Base-by-base conservation (phyloP, 2,888 invertebrate species). In the Epinotia bilunana region DNA sequence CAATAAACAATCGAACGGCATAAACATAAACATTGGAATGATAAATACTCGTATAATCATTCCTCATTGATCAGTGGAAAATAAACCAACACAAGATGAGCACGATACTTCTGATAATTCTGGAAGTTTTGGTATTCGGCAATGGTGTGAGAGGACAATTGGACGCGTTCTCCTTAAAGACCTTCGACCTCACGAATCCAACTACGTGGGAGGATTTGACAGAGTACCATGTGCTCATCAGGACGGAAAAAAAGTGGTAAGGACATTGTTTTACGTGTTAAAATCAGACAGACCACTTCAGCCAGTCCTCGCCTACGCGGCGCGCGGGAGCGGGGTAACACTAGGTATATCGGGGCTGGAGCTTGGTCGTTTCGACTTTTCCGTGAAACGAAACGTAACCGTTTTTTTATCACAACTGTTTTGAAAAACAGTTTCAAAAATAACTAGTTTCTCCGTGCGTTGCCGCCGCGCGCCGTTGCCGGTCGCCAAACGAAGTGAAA, bases 171-270 rank as follows among this genome's bases (percentile, higher is more conserved):
- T 67, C 65, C 1, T 87, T 90, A 12, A 84, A 87, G 18, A 80
- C 90, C 0, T 79, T 88, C 0, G 91, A 91, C 74, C 76, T 91
- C 67, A 87, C 89, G 0, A 82, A 83, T 5, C 84, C 90, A 0
- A 89, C 88, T 0, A 84, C 82, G 2, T 89, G 89, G 89, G 80
- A 80, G n/a, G 84, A 86, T 0, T 62, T 91, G 49, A 79, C 83
- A 0, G 78, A 84, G 1, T 90, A 87, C 70, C 90, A 89, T 71
- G 79, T 18, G 53, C 53, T 12, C 11, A 16, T 79, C 1, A 87
- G 89, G 2, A 53, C 90, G 18, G 87, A 89, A 55, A 89, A 83
- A 70, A 80, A 80, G 53, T 89, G 90, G 91, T 90, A 65, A 83
- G 84, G 18, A 53, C 46, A 23, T 7, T 55, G 18, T 18, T 9